Conservation (phyloP, 2,113 vertebrate genomes). For the Plestiodon gilberti region DNA sequence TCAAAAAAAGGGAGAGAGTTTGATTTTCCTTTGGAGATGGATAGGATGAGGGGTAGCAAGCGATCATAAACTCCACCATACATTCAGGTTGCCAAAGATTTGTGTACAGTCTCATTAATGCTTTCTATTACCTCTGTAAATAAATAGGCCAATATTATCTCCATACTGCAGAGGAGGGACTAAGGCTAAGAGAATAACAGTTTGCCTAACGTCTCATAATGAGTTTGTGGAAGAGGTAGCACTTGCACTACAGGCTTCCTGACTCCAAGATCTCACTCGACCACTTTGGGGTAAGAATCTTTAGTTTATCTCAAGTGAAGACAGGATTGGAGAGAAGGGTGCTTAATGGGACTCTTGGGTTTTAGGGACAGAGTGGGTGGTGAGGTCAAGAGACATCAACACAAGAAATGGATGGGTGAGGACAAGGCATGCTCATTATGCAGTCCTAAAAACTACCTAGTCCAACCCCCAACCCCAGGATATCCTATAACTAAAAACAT, state of each 20-base stretch:
- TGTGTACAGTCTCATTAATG: background rate
- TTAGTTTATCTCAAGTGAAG: background rate
- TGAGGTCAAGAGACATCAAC: background rate
- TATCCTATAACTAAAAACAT: slow-evolving; percentile 5
- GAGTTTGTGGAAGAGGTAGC: background rate
- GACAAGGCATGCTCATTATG: background rate
- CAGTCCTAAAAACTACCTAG: background rate
- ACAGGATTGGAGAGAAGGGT: background rate
- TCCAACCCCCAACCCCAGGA: background rate
- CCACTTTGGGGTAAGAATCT: background rate
- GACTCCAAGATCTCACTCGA: background rate
- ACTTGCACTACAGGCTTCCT: background rate
- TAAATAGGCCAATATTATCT: background rate
- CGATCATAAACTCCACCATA: background rate
- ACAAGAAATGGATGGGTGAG: background rate
- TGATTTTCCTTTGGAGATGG: too few relatives aligned
- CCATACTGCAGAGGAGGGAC: background rate
- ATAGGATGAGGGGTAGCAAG: too few relatives aligned
- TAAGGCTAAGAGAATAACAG: background rate
- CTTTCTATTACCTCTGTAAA: background rate
- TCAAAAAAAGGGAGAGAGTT: background rate
- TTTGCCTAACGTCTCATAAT: background rate
- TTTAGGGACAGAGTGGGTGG: background rate
- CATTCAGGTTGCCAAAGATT: background rate
- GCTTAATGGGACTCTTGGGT: background rate